Base-by-base conservation (phyloP, 2,113 vertebrate species). In the Brachyhypopomus gauderio region DNA sequence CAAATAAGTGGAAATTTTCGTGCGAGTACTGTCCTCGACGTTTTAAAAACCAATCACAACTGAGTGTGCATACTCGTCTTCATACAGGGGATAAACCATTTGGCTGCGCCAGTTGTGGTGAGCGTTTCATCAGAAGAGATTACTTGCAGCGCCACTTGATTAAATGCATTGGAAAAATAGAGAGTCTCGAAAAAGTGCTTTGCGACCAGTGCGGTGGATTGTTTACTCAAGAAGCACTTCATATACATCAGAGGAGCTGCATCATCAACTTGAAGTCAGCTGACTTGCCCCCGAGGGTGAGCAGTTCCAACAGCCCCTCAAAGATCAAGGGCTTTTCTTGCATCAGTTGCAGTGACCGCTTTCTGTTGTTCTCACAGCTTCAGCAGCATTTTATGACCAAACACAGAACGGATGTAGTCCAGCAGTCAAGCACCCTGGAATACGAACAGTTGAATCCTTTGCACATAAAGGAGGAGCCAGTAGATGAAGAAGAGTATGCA, bases 301-400 rank as follows among this genome's bases (percentile, higher is more conserved):
- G 20, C 1, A 67, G 34, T 19, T 20, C 75, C 79, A 82, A 83
- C 72, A 63, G 27, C 11, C 67, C 81, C 34, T 23, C 56, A 20
- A 78, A 75, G 22, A 74, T 66, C 16, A 91, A 90, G 70, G 90
- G 88, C 19, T 94, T 93, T 87, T 92, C 93, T 5, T 94, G 93
- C 89, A 89, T 90, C 58, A 90, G 89, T 75, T 94, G 93, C 64
- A 89, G 79, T 87, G 88, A 87, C 0, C 88, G 84, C 0, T 94
- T 94, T 87, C 82, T 93, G 80, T 84, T 94, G 4, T 94, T 94
- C 85, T 93, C 93, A 19, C 90, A 93, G 60, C 92, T 94, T 12
- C 93, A 94, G 75, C 91, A 93, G 23, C 93, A 94, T 86, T 91
- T 93, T 79, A 85, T 93, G 77, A 86, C 80, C 64, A 83, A 84